Base-by-base conservation (phyloP, 2,888 invertebrate genomes). In the Smittia aterrima region DNA sequence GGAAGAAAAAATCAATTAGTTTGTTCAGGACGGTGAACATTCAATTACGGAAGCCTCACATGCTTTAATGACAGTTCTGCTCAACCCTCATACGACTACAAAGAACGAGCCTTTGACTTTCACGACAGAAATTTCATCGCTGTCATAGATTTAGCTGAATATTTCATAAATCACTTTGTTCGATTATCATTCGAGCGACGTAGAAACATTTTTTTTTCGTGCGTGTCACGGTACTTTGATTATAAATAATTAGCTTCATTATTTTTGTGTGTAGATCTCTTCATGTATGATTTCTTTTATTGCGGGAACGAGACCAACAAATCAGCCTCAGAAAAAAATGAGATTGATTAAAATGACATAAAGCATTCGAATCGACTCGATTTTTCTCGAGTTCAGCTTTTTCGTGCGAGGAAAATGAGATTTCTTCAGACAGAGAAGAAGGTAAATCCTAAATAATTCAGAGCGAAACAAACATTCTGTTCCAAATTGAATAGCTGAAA, bases 81-180 rank as follows among this genome's bases (percentile, higher is more conserved):
- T 32, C 32, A 32, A 32, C 32, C 32, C 9, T 32, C 9, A 6
- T 9, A 32, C 32, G 9, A 32, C 32, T 32, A 6, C 32, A 32
- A n/a, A n/a, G n/a, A n/a, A n/a, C n/a, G 38, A 38, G 38, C 38
- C 38, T 11, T 38, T 11, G 38, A 4, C n/a, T n/a, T n/a, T n/a
- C 38, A 38, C 38, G 38, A 38, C 11, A 7, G 38, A 7, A 38
- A 38, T 7, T 38, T 38, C 38, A 38, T 7, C 38, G 38, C 11
- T 38, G 47, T 16, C 47, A 2, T 47, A 47, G 64, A 64, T 27
- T 64, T 13, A 16, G 16, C 13, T 64, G 13, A 64, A 66, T 66
- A 66, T 66, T 66, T 66, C 32, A 66, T 38, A 32, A 32, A 32
- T 32, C 66, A 66, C 66, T 66, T 66, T 66, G 66, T 64, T 64